A percentile compares a stretch with the other conserved stretches of the same genome.
Conservation (phyloP, 2,797 vertebrate species). For the Sebastes elongatus region DNA sequence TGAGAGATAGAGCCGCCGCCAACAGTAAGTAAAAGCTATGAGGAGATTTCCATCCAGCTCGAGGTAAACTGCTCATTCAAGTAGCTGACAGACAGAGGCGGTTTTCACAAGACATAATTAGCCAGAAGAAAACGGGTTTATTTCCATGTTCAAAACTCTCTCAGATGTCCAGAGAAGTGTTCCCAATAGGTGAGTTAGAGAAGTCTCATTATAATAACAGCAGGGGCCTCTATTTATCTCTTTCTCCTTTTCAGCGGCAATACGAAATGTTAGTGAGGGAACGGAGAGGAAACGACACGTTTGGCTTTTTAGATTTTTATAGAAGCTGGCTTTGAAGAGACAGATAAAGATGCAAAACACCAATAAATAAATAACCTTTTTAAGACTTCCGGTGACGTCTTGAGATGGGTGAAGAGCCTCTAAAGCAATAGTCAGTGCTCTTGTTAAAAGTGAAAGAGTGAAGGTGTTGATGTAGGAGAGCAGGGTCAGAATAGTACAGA, state of each 20-base stretch:
- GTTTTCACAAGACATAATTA: slow-evolving; percentile 56
- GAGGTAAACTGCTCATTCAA: slow-evolving; percentile 13
- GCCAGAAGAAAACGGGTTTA: slow-evolving; percentile 29
- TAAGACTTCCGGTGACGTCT: not conserved
- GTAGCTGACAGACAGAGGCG: slow-evolving; percentile 36
- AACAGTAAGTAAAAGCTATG: not conserved
- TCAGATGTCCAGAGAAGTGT: slow-evolving; percentile 37
- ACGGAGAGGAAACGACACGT: not conserved
- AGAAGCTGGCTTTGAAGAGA: not conserved
- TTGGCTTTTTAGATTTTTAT: not conserved
- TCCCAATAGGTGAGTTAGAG: slow-evolving; percentile 29
- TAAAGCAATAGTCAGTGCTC: not conserved
- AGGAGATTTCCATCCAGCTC: slow-evolving; percentile 41
- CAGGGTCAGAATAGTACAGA: not conserved
- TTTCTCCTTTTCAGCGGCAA: not conserved
- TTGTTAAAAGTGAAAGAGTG: not conserved
- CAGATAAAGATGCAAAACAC: not conserved
- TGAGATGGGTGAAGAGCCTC: not conserved
- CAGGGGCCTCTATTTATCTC: slow-evolving; percentile 19
- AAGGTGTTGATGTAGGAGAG: not conserved
- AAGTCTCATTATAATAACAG: slow-evolving; percentile 40
- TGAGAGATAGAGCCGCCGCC: slow-evolving; percentile 18
- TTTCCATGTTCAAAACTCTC: slow-evolving; percentile 43
- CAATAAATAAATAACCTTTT: not conserved
- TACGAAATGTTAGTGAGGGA: not conserved